phyloP scores from a whole-genome alignment of 2,888 invertebrate species.

The Creontiades dilutus region DNA sequence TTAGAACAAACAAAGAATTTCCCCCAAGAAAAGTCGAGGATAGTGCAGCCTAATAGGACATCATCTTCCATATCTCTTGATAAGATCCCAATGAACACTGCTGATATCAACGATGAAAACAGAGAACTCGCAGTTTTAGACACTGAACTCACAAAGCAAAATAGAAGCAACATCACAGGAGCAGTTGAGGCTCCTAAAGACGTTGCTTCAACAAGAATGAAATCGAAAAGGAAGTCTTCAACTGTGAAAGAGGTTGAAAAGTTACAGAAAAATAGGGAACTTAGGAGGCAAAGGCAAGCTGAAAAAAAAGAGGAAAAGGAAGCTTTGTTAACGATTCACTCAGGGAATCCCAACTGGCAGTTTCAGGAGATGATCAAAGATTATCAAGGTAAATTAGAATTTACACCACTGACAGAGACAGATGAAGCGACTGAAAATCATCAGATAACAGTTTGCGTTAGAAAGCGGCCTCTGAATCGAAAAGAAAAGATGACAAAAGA shows the following conservation, averaged over 20 bases:
- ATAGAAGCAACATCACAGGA: background rate
- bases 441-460: conserved; percentile 98
- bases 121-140: background rate
- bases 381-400: conserved; percentile 90
- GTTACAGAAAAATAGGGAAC: conserved; percentile 80
- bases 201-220: background rate
- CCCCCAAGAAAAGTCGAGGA: background rate
- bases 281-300: conserved; percentile 81
- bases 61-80: conserved; percentile 47
- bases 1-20: background rate
- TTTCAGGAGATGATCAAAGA: conserved; percentile 81
- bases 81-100: conserved; percentile 17
- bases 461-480: conserved; percentile 97
- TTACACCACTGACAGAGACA: conserved; percentile 86
- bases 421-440: conserved; percentile 91
- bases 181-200: background rate
- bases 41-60: background rate
- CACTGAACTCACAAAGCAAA: background rate
- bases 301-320: conserved; percentile 82
- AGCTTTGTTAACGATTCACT: conserved; percentile 78
- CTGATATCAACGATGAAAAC: background rate
- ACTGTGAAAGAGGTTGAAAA: conserved; percentile 81
- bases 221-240: conserved; percentile 80
- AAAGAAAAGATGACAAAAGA: conserved; percentile 92
- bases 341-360: conserved; percentile 76